Conservation (phyloP, 2,113 vertebrate genomes). For the Pithys albifrons region DNA sequence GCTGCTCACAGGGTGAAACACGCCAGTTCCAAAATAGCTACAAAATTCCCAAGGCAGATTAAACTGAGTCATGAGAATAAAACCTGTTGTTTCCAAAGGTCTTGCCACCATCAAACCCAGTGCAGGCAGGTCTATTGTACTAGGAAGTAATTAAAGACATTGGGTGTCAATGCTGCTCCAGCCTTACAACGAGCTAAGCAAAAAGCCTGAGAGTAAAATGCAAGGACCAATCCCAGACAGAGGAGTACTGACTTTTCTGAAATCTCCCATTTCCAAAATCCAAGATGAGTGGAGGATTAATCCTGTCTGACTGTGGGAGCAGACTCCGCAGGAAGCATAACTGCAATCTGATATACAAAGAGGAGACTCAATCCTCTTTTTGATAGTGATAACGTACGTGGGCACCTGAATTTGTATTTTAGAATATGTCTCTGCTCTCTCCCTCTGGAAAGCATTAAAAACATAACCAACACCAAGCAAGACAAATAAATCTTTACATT, state of each 20-base stretch:
- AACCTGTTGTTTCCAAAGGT: background rate
- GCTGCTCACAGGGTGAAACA: background rate
- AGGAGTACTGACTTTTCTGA: background rate
- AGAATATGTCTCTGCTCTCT: background rate
- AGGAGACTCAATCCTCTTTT: background rate
- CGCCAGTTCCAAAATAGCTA: background rate
- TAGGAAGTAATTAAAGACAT: background rate
- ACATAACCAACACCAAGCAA: background rate
- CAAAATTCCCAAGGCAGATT: background rate
- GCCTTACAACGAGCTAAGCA: background rate
- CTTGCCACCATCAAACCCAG: background rate
- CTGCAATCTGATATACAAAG: background rate
- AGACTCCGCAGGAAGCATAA: background rate
- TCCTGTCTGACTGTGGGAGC: background rate
- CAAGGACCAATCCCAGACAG: background rate
- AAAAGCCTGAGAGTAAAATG: background rate
- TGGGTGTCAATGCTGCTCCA: background rate
- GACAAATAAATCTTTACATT: background rate
- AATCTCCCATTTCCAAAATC: background rate
- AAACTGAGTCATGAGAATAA: background rate
- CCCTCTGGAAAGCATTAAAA: background rate
- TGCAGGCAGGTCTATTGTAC: accelerated
- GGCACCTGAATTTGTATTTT: background rate
- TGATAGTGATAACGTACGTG: background rate
- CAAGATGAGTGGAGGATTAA: background rate